phyloP scores from a whole-genome alignment of 2,113 vertebrate species.

The Brachyhypopomus occidentalis region DNA sequence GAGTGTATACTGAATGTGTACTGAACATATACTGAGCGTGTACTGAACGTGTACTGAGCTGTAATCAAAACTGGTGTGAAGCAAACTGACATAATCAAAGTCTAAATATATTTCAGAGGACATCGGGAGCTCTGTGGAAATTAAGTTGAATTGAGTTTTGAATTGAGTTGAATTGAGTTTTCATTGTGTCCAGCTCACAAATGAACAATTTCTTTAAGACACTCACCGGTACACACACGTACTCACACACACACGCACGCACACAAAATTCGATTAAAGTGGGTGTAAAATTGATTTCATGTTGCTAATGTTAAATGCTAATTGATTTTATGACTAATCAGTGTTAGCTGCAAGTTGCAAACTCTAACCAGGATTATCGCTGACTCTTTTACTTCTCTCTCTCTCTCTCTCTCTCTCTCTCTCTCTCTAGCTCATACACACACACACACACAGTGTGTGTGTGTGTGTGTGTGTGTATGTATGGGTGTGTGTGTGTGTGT shows the following conservation, averaged over 20 bases:
- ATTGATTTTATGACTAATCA: background rate
- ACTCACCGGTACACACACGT: background rate
- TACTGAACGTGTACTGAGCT: too few species aligned
- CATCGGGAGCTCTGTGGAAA: too few species aligned
- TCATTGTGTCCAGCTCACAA: too few species aligned
- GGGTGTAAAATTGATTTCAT: slow-evolving; percentile 11
- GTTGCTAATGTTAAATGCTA: background rate
- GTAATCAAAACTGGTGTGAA: too few species aligned
- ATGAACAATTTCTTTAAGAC: too few species aligned
- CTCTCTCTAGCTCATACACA: background rate
- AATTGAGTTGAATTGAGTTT: too few species aligned
- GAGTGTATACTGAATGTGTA: too few species aligned
- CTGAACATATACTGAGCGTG: too few species aligned
- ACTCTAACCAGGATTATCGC: background rate
- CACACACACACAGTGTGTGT: slow-evolving; percentile 55
- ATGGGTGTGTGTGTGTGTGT: slow-evolving; percentile 58
- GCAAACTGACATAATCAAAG: too few species aligned
- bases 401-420: background rate
- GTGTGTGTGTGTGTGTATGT: slow-evolving; percentile 43
- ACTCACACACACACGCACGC: slow-evolving; percentile 2
- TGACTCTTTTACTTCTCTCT: background rate
- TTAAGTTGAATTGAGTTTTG: too few species aligned
- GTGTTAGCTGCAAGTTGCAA: slow-evolving; percentile 6
- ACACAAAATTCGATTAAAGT: background rate
- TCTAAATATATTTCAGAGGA: too few species aligned